Evolutionary conservation across 2,113 vertebrate genomes (phyloP).

Genomic region (Ciconia stormi): DNA sequence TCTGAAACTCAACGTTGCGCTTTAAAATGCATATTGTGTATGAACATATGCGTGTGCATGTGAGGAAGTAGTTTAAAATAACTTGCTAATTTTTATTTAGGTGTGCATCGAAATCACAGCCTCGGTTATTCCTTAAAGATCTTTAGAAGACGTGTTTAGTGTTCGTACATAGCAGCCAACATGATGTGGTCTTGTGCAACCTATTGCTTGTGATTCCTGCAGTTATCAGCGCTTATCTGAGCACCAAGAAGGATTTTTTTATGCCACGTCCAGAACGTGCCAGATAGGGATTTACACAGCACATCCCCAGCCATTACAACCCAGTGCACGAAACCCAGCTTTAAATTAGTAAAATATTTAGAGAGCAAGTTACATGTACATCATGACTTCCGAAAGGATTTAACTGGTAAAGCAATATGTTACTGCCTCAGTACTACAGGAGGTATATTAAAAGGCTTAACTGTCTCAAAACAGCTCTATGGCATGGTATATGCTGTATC

Average conservation of each 20-base stretch:
- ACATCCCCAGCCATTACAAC: slow-evolving; percentile 39
- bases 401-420: slow-evolving; percentile 34
- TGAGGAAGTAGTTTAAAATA: slow-evolving; percentile 2
- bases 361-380: slow-evolving; percentile 1
- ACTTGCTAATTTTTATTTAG: slow-evolving; percentile 3
- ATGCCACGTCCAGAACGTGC: not conserved
- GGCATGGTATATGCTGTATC: not conserved
- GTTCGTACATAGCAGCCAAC: not conserved
- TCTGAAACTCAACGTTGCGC: not conserved
- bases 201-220: slow-evolving; percentile 5
- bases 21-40: not conserved
- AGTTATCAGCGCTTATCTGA: slow-evolving; percentile 56
- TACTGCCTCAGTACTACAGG: slow-evolving; percentile 30
- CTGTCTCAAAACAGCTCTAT: slow-evolving; percentile 41
- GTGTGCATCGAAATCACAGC: not conserved
- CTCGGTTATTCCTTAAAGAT: not conserved
- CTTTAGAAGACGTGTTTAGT: not conserved
- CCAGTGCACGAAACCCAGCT: slow-evolving; percentile 6
- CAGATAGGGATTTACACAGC: slow-evolving; percentile 44
- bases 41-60: not conserved
- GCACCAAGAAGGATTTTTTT: slow-evolving; percentile 48
- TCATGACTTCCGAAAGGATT: slow-evolving; percentile 40
- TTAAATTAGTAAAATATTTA: slow-evolving; percentile 52
- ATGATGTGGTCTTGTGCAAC: not conserved
- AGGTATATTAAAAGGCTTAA: slow-evolving; percentile 46